Conservation (phyloP, 2,113 vertebrate species). For the Menura novaehollandiae region DNA sequence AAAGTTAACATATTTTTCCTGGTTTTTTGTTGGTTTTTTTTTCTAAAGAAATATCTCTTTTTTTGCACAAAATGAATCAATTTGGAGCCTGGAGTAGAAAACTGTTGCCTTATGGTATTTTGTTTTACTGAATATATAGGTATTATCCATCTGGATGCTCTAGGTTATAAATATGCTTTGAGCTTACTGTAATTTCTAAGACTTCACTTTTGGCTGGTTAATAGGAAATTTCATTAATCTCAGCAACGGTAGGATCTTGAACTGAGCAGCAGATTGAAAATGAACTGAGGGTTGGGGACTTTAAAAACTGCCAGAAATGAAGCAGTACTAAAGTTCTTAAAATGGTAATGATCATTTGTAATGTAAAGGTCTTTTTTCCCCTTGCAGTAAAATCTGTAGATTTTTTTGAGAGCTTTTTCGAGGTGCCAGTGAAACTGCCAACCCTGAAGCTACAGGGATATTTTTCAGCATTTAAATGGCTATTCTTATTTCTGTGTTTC, state of each 20-base stretch:
- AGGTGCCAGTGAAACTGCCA: background rate
- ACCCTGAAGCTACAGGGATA: background rate
- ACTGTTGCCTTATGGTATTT: constrained; percentile 30
- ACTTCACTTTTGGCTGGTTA: constrained; percentile 64
- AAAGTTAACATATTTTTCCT: constrained; percentile 25
- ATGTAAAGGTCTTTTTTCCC: background rate
- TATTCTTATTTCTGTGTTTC: constrained; percentile 12
- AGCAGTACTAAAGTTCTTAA: constrained; percentile 28
- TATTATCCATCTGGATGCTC: constrained; percentile 34
- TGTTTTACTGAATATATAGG: constrained; percentile 37
- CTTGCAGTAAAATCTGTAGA: background rate
- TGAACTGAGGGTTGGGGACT: background rate
- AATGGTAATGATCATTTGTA: background rate
- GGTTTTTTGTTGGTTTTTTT: background rate
- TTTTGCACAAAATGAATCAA: constrained; percentile 40
- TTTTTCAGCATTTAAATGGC: background rate
- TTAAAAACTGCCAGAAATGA: constrained; percentile 7
- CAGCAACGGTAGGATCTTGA: constrained; percentile 48
- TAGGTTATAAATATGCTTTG: constrained; percentile 63
- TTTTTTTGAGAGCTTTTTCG: background rate
- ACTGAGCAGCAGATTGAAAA: constrained; percentile 59
- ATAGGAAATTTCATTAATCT: constrained; percentile 69
- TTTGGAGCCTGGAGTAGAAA: constrained; percentile 39
- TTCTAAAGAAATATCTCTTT: background rate
- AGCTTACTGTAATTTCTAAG: constrained; percentile 62